Conservation (phyloP, 1,140 invertebrate species). For the Conus ventricosus region DNA sequence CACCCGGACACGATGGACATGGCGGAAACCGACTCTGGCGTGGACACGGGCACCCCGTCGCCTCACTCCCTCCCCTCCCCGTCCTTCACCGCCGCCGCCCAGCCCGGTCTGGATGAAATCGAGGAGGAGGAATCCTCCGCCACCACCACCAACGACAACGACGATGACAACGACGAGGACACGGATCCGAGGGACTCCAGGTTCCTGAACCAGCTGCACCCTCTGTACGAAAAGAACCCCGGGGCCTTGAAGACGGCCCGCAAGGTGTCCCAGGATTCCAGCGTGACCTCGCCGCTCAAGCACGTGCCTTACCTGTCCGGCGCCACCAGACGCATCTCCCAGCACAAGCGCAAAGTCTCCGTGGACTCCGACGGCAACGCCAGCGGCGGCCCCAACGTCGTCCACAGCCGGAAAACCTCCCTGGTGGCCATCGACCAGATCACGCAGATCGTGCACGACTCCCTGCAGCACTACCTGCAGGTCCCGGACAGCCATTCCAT, state of each 20-base stretch:
- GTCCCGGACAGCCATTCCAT: background rate
- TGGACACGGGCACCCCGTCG: constrained; percentile 24
- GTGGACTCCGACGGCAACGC: constrained; percentile 27
- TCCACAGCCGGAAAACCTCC: constrained; percentile 43
- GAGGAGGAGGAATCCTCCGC: background rate
- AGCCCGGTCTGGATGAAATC: background rate
- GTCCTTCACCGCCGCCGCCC: background rate
- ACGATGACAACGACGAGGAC: background rate
- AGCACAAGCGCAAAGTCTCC: constrained; percentile 19
- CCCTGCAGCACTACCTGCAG: constrained; percentile 25
- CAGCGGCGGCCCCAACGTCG: background rate
- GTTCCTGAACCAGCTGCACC: background rate
- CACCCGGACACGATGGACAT: background rate
- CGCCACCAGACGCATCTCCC: constrained; percentile 20
- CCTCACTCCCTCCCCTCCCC: background rate
- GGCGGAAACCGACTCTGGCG: constrained; percentile 25
- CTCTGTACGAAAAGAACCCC: constrained; percentile 25
- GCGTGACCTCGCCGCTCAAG: background rate
- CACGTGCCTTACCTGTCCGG: background rate
- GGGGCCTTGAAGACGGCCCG: constrained; percentile 8
- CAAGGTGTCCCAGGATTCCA: constrained; percentile 18
- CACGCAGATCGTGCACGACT: constrained; percentile 29
- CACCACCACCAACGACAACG: background rate
- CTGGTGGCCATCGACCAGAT: constrained; percentile 39
- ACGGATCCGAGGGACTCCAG: background rate